These are phyloP conservation scores for Andrena hattorfiana DNA, from an alignment of 2,888 invertebrate species.

Conservation along the genomic window DNA sequence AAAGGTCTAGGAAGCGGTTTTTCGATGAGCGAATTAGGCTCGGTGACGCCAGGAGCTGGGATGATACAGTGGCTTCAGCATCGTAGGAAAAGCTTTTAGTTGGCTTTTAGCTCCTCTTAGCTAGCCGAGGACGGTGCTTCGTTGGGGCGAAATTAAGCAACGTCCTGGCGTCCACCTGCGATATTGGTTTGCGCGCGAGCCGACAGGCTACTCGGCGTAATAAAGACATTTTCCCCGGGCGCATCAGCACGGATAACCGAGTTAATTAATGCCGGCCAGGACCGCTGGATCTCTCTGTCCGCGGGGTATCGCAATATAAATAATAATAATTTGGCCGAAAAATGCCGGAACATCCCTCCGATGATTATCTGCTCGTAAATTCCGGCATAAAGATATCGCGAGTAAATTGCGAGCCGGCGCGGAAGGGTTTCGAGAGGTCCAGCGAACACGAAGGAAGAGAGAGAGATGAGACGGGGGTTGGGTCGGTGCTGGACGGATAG, in stretches of 20 bases:
- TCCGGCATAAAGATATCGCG: conserved; percentile 84
- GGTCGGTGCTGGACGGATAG: conserved; percentile 20
- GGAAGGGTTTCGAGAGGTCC: conserved; percentile 63
- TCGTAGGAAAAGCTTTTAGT: too few relatives aligned
- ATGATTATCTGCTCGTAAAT: conserved; percentile 85
- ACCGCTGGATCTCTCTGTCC: conserved; percentile 68
- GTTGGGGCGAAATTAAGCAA: conserved; percentile 27
- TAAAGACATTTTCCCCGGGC: conserved; percentile 82
- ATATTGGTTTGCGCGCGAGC: conserved; percentile 35
- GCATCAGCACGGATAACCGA: conserved; percentile 67
- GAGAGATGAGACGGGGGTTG: conserved; percentile 5
- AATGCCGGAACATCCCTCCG: conserved; percentile 84
- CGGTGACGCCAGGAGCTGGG: too few relatives aligned
- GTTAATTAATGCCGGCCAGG: conserved; percentile 80
- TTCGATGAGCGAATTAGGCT: too few relatives aligned
- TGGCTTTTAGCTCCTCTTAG: too few relatives aligned
- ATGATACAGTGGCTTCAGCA: too few relatives aligned
- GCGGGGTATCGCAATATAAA: conserved; percentile 80
- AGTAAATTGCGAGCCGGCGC: conserved; percentile 82
- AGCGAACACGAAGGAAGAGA: conserved; percentile 38
- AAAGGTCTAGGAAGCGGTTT: too few relatives aligned
- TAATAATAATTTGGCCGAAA: conserved; percentile 84
- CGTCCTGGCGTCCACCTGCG: conserved; percentile 41
- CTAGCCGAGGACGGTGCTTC: too few relatives aligned
- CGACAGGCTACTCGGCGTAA: conserved; percentile 66